A percentile compares a stretch with the other conserved stretches of the same genome.
Evolutionary conservation across 2,888 invertebrate species (phyloP).

Genomic region (Zygothrica quintamaculata): DNA sequence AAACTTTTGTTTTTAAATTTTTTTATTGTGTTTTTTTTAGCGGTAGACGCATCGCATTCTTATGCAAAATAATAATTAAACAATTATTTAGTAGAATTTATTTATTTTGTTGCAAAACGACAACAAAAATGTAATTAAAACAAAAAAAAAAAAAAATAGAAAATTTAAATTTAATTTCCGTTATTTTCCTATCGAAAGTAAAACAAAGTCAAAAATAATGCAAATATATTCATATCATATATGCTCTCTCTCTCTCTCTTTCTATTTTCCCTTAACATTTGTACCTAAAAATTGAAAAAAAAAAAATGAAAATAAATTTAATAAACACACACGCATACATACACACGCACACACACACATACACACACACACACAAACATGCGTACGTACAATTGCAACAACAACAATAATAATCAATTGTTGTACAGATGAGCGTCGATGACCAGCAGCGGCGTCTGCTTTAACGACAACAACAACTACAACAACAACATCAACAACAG

Average conservation of each 20-base stretch:
- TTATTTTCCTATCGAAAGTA: slow-evolving; percentile 9
- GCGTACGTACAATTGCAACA: background rate
- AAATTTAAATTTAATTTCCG: slow-evolving; percentile 22
- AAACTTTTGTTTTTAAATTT: no score
- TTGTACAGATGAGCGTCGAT: slow-evolving; percentile 84
- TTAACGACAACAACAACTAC: slow-evolving; percentile 55
- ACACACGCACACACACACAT: background rate
- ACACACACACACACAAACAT: slow-evolving; percentile 6
- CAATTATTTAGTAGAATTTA: background rate
- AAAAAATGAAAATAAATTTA: slow-evolving; percentile 5
- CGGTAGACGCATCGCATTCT: no score
- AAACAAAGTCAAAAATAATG: slow-evolving; percentile 20
- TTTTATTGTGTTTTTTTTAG: background rate
- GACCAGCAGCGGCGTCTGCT: slow-evolving; percentile 83
- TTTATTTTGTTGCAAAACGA: no score
- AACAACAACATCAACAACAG: slow-evolving; percentile 20
- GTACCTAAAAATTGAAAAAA: slow-evolving; percentile 13
- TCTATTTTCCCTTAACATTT: slow-evolving; percentile 6
- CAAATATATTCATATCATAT: slow-evolving; percentile 48
- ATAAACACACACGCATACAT: slow-evolving; percentile 1
- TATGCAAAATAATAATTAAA: background rate
- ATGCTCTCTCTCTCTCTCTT: slow-evolving; percentile 52
- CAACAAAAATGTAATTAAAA: no score
- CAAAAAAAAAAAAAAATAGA: no score
- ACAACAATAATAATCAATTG: slow-evolving; percentile 11